Evolutionary conservation across 2,797 vertebrate species (phyloP).

Genomic region (Microcaecilia unicolor): DNA sequence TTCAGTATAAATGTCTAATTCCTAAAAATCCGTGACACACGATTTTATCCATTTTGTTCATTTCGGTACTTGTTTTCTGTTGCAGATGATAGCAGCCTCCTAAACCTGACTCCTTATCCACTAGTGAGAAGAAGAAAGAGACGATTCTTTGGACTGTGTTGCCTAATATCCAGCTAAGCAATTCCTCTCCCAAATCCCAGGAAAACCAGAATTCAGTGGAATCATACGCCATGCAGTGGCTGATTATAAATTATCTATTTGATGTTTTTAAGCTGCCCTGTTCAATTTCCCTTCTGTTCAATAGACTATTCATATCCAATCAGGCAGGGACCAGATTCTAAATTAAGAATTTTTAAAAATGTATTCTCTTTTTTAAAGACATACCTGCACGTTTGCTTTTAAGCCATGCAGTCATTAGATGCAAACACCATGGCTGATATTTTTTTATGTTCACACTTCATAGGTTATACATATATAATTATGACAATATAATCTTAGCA

Average conservation of each 20-base stretch:
- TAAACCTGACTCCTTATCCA: conserved; percentile 92
- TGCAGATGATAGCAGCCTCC: conserved; percentile 95
- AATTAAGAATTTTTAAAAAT: conserved; percentile 52
- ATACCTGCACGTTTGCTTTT: conserved; percentile 45
- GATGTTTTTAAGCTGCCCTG: conserved; percentile 44
- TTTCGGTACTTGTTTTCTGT: conserved; percentile 15
- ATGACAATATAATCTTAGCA: conserved; percentile 37
- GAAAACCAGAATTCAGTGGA: conserved; percentile 37
- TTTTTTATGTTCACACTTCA: conserved; percentile 35
- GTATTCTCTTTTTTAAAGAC: conserved; percentile 45
- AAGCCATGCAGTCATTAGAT: conserved; percentile 36
- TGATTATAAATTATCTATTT: conserved; percentile 29
- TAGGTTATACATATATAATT: conserved; percentile 49
- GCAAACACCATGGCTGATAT: conserved; percentile 35
- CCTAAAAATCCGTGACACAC: no score
- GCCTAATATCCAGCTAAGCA: conserved; percentile 87
- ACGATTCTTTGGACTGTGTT: conserved; percentile 95
- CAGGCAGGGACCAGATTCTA: conserved; percentile 21
- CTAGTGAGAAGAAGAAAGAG: conserved; percentile 91
- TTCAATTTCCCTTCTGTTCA: conserved; percentile 27
- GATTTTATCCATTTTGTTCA: no score
- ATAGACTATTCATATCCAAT: conserved; percentile 19
- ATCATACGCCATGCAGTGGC: conserved; percentile 19
- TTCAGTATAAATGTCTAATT: no score
- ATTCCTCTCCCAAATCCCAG: conserved; percentile 43